Conservation (phyloP, 2,113 vertebrate genomes). For the Melozone crissalis region DNA sequence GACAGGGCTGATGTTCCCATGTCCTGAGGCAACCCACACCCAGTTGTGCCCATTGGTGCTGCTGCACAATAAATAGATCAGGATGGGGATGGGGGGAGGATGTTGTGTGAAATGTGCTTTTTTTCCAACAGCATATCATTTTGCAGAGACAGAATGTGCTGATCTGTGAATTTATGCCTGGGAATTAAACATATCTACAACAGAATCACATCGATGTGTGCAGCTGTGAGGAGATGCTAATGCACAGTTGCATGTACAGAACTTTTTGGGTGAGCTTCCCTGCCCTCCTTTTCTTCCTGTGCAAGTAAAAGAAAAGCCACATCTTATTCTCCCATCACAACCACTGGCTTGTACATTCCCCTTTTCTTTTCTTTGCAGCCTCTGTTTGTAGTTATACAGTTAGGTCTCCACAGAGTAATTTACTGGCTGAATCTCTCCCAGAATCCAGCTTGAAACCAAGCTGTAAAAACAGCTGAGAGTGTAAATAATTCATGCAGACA, state of each 20-base stretch:
- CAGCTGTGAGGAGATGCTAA: background rate
- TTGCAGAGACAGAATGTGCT: background rate
- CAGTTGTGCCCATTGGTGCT: background rate
- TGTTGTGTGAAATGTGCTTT: background rate
- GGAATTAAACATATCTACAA: background rate
- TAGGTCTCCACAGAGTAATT: constrained; percentile 90
- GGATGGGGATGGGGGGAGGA: no score
- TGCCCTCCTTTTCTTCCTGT: background rate
- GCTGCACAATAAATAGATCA: background rate
- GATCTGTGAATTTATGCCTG: background rate
- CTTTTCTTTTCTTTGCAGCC: constrained; percentile 72
- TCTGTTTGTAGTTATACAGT: constrained; percentile 74
- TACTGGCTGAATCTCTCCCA: constrained; percentile 93
- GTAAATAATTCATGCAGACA: constrained; percentile 99
- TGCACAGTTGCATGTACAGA: background rate
- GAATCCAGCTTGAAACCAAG: constrained; percentile 92
- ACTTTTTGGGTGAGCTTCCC: background rate
- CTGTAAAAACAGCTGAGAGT: constrained; percentile 99
- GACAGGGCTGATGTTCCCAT: background rate
- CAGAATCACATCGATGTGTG: background rate
- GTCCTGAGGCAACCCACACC: background rate
- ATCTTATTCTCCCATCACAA: background rate
- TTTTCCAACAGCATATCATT: background rate
- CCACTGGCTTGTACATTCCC: constrained; percentile 55
- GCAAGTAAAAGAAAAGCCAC: background rate